Evolutionary conservation across 2,113 vertebrate species (phyloP), one percentile per base, ranked within the genome.

Genomic region (Chloropsis hardwickii): DNA sequence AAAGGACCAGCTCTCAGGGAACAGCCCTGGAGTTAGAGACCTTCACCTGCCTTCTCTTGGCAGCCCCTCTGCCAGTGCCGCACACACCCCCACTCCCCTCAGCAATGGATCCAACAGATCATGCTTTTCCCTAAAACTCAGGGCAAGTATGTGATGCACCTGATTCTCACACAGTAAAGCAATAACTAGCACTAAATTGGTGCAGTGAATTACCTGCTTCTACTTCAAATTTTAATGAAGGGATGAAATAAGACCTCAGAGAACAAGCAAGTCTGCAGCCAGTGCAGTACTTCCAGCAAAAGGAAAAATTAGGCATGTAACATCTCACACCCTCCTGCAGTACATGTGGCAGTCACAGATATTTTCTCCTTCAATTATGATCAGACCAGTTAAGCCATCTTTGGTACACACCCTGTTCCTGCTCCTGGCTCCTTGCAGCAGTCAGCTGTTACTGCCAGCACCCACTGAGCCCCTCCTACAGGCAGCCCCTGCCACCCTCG

Each of bases 401-500:
- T 7, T 6, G 19, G n/a, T 15, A 33, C 37, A 10, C 0, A 39
- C 5, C 21, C 44, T 6, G 4, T 4, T 45, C 2, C 28, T 54
- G 6, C 14, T 47, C 11, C 40, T 1, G 4, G 33, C 42, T 64
- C 40, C 48, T 13, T 5, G 16, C 33, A 57, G 73, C 2, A 1
- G 4, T 3, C 1, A 33, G 78, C 48, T 11, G 20, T 12, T 12
- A 37, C 42, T 65, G 61, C 35, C 47, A 62, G 40, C 40, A 61
- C 17, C 11, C 54, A 12, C 17, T 1, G 5, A 33, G 10, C 17
- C 47, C 11, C 31, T 16, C 25, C 48, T 4, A 1, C 0, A 1
- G 42, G 76, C 54, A 74, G n/a, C 24, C 42, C 23, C 53, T 72
- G 61, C 12, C 25, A 4, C 9, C 15, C 42, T 13, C 6, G 31